A percentile compares a stretch with the other conserved stretches of the same genome.
Conservation (phyloP, 2,797 vertebrate species). For the Harpagifer antarcticus region DNA sequence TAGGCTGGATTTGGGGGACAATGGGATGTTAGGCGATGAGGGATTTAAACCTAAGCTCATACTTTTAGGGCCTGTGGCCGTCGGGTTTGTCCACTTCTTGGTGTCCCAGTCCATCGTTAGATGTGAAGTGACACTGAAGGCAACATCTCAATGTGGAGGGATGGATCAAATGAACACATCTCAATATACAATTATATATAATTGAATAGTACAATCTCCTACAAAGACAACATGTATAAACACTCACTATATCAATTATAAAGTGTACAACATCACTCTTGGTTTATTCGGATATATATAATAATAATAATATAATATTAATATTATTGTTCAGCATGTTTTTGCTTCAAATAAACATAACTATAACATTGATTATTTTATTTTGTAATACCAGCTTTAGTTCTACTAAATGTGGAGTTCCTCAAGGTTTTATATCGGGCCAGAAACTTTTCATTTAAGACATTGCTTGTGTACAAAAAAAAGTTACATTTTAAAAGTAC, state of each 20-base stretch:
- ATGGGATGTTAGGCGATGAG: conserved; percentile 82
- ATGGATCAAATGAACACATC: not conserved
- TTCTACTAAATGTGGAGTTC: conserved; percentile 3
- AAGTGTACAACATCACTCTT: too few relatives aligned
- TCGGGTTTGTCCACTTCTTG: conserved; percentile 17
- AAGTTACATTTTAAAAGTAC: too few relatives aligned
- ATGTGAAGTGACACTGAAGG: conserved; percentile 29
- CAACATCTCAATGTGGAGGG: conserved; percentile 54
- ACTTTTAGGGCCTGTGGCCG: conserved; percentile 47
- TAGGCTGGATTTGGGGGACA: conserved; percentile 75
- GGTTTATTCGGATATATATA: too few relatives aligned
- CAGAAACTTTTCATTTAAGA: not conserved
- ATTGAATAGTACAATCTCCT: too few relatives aligned
- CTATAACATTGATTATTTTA: not conserved
- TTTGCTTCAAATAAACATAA: not conserved
- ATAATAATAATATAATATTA: too few relatives aligned
- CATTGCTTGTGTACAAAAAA: too few relatives aligned
- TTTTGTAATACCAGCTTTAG: not conserved
- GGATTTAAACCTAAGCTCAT: conserved; percentile 72
- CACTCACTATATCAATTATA: too few relatives aligned
- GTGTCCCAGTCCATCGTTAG: conserved; percentile 21
- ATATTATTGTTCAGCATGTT: too few relatives aligned
- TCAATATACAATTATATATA: too few relatives aligned
- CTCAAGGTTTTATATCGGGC: not conserved
- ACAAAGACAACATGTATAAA: too few relatives aligned